Conservation (phyloP, 2,113 vertebrate genomes). For the Natator depressus region DNA sequence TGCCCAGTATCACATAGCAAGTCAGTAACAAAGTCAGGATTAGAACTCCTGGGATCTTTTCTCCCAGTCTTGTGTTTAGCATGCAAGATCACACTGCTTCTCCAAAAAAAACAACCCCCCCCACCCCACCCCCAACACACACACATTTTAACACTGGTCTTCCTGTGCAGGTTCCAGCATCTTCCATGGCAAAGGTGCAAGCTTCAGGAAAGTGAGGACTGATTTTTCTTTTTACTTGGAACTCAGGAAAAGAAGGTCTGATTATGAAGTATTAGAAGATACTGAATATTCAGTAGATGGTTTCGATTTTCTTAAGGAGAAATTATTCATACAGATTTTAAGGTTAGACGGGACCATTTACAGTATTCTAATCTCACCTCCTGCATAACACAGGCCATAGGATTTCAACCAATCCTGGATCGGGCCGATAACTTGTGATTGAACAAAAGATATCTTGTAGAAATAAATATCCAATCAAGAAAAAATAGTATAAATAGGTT, state of each 20-base stretch:
- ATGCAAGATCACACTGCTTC: background rate
- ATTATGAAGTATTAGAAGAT: background rate
- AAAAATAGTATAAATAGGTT: background rate
- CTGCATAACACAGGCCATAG: background rate
- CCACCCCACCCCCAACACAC: no score
- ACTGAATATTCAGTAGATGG: background rate
- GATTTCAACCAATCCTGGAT: background rate
- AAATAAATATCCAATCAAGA: background rate
- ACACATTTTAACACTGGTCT: background rate
- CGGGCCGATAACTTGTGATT: background rate
- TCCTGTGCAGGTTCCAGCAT: background rate
- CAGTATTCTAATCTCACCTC: background rate
- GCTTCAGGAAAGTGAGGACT: background rate
- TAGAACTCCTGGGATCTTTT: background rate
- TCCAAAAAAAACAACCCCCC: background rate
- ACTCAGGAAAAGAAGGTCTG: background rate
- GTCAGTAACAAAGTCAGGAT: background rate
- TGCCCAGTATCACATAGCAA: background rate
- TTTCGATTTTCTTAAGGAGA: constrained; percentile 8
- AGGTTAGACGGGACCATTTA: background rate
- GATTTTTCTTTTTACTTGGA: constrained; percentile 24
- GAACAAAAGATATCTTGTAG: background rate
- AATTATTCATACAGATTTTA: background rate
- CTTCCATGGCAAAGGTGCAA: background rate
- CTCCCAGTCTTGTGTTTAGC: constrained; percentile 2